A percentile compares a stretch with the other conserved stretches of the same genome.
Evolutionary conservation across 1,140 invertebrate species (phyloP).

Genomic region (Rhopalosiphum maidis): DNA sequence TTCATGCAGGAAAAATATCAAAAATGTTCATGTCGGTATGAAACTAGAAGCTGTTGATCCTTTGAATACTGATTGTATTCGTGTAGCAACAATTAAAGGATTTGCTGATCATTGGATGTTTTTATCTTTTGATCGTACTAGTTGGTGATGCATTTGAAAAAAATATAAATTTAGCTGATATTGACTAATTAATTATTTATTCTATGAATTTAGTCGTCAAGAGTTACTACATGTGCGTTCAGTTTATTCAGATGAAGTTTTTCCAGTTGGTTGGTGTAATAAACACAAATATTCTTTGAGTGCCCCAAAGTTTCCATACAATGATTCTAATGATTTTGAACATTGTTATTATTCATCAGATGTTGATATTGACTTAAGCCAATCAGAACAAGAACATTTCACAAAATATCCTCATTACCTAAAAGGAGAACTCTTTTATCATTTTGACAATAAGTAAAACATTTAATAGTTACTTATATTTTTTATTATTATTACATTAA

Average conservation of each 20-base stretch:
- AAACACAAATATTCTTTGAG: slow-evolving; percentile 33
- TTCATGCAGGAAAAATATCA: background rate
- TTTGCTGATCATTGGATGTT: slow-evolving; percentile 37
- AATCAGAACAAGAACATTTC: background rate
- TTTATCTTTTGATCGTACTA: slow-evolving; percentile 38
- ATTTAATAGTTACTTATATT: background rate
- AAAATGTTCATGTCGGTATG: background rate
- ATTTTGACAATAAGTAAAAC: slow-evolving; percentile 18
- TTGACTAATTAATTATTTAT: background rate
- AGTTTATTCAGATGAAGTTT: slow-evolving; percentile 51
- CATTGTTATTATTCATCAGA: slow-evolving; percentile 45
- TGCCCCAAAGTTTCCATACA: background rate
- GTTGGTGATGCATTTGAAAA: slow-evolving; percentile 11
- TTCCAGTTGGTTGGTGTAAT: slow-evolving; percentile 52
- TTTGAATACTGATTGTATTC: slow-evolving; percentile 24
- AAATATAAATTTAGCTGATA: background rate
- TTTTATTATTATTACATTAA: background rate
- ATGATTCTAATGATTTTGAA: slow-evolving; percentile 6
- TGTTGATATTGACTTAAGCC: slow-evolving; percentile 33
- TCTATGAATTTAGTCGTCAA: slow-evolving; percentile 16
- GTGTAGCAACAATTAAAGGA: slow-evolving; percentile 47
- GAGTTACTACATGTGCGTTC: slow-evolving; percentile 45
- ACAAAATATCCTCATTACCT: background rate
- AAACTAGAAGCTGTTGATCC: slow-evolving; percentile 53
- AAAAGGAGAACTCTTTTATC: slow-evolving; percentile 29